phyloP scores from a whole-genome alignment of 1,140 invertebrate genomes.

The Pseudomyrmex pallidus region DNA sequence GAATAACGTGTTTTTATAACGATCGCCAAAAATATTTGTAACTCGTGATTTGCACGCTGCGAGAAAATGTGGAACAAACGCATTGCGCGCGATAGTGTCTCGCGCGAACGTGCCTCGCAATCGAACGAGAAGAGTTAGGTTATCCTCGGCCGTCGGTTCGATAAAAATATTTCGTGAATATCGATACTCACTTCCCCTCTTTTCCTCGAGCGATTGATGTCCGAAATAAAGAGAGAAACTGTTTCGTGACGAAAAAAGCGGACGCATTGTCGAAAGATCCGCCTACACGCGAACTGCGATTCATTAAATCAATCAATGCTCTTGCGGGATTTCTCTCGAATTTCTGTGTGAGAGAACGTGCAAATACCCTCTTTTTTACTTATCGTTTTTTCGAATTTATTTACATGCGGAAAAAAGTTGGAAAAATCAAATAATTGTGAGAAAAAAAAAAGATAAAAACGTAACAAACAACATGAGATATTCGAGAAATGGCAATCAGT shows the following conservation, averaged over 20 bases:
- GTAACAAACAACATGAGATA: too few species aligned
- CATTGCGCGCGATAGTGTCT: not conserved
- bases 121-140: slow-evolving; percentile 24
- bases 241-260: not conserved
- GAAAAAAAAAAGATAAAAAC: too few species aligned
- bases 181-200: slow-evolving; percentile 17
- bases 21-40: not conserved
- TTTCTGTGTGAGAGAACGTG: too few species aligned
- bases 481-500: not conserved
- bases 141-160: not conserved
- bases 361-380: not conserved
- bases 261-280: not conserved
- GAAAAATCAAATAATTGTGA: not conserved
- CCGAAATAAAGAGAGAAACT: not conserved
- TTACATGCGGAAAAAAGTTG: not conserved
- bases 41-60: not conserved
- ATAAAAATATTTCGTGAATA: slow-evolving; percentile 68
- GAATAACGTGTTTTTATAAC: slow-evolving; percentile 25
- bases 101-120: too few species aligned
- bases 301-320: not conserved
- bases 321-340: too few species aligned
- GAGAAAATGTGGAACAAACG: not conserved
- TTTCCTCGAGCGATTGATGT: not conserved
- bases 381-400: not conserved
- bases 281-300: slow-evolving; percentile 1